A percentile compares a stretch with the other conserved stretches of the same genome.
Evolutionary conservation across 2,113 vertebrate species (phyloP).

Genomic region (Fukomys damarensis): DNA sequence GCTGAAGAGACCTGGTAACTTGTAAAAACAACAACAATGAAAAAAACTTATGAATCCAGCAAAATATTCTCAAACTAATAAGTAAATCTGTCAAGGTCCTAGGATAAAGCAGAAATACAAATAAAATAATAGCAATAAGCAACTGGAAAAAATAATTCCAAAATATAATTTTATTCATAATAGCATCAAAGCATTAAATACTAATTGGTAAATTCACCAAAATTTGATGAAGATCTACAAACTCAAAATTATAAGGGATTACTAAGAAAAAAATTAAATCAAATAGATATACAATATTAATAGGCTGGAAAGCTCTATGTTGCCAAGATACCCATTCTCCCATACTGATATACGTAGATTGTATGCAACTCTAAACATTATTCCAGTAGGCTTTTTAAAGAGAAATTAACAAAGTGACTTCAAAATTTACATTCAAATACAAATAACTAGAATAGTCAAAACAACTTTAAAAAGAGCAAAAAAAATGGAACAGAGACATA

Average conservation of each 20-base stretch:
- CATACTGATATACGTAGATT: background rate
- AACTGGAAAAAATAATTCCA: constrained; percentile 22
- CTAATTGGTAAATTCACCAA: background rate
- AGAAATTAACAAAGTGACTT: constrained; percentile 9
- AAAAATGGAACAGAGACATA: background rate
- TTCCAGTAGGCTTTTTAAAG: background rate
- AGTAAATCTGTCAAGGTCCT: background rate
- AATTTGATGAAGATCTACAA: background rate
- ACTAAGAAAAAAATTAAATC: background rate
- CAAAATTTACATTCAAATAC: background rate
- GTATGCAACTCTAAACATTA: background rate
- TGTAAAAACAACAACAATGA: background rate
- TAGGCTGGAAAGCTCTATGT: background rate
- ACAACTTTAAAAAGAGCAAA: background rate
- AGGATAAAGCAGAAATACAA: background rate
- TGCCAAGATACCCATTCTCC: background rate
- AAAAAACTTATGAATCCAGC: background rate
- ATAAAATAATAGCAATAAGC: background rate
- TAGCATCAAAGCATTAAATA: background rate
- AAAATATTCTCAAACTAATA: background rate
- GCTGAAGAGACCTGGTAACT: background rate
- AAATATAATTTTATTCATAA: background rate
- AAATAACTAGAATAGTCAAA: background rate
- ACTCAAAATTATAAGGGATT: background rate
- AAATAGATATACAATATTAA: background rate